Conservation (phyloP, 2,797 vertebrate species). For the Etheostoma perlongum region DNA sequence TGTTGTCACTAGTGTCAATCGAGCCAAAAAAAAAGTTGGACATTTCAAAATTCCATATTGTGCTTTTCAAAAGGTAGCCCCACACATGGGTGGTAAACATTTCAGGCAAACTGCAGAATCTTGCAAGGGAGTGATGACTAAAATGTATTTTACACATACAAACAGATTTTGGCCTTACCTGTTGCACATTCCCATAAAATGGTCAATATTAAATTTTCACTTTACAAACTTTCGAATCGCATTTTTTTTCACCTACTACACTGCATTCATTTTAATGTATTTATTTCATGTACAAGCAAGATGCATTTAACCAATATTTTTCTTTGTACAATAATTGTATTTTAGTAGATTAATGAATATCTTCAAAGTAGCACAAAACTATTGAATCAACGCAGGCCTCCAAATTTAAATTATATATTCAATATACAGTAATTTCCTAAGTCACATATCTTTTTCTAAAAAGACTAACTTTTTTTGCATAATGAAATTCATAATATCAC, state of each 20-base stretch:
- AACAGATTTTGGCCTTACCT: conserved; percentile 80
- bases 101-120: conserved; percentile 69
- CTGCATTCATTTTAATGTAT: conserved; percentile 73
- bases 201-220: conserved; percentile 61
- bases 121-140: conserved; percentile 73
- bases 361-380: conserved; percentile 82
- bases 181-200: conserved; percentile 81
- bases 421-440: conserved; percentile 83
- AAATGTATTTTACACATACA: conserved; percentile 75
- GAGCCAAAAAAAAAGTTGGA: conserved; percentile 68
- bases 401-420: conserved; percentile 83
- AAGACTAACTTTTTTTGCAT: conserved; percentile 87
- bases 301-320: conserved; percentile 80
- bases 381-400: conserved; percentile 83
- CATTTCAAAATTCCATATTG: conserved; percentile 78
- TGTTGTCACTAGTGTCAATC: conserved; percentile 80
- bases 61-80: conserved; percentile 82
- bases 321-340: conserved; percentile 83
- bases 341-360: conserved; percentile 85
- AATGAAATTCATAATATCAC: conserved; percentile 87
- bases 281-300: conserved; percentile 84
- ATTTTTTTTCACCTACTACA: conserved; percentile 71
- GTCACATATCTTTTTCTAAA: conserved; percentile 82
- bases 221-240: conserved; percentile 71
- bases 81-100: conserved; percentile 76